Base-by-base conservation (phyloP, 2,797 vertebrate species). In the Kryptopterus vitreolus region DNA sequence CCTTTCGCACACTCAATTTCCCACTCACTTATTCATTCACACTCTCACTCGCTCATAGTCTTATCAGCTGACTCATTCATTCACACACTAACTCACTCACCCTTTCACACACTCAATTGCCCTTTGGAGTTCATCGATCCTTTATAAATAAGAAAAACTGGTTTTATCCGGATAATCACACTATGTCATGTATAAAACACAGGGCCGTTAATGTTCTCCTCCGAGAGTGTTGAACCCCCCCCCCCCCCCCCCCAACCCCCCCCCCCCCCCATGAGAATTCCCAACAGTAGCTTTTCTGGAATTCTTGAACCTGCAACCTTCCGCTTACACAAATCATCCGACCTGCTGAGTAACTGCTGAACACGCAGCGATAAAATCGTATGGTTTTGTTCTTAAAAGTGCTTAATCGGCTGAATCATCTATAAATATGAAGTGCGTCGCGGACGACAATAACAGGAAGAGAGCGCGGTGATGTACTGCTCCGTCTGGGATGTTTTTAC, bases 341-440 rank as follows among this genome's bases (percentile, higher is more conserved):
- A 55, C 22, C 70, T 72, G 11, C 50, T 18, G 29, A 57, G 52
- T 57, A 57, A 73, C 3, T 33, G n/a, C 52, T 73, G 70, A 73
- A 50, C 22, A 8, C 3, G 50, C 48, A 72, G 50, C 13, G 4
- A 7, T 24, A 48, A n/a, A n/a, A 31, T 52, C 26, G 50, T 52
- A n/a, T 35, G 12, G 35, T 31, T 38, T 43, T 58, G 43, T 12
- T 24, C 31, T 9, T 26, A 8, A n/a, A 57, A 35, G 26, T n/a
- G 31, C 71, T 16, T 57, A 43, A 43, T 74, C 71, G 43, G 71
- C 71, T 24, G 0, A 58, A 74, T 24, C 24, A 35, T 31, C 16
- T 26, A 22, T 31, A 52, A 53, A 35, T 72, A 74, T 26, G 38
- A 22, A 72, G 50, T 3, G 46, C 43, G 11, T 0, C 10, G 24